Evolutionary conservation across 2,113 vertebrate genomes (phyloP), one percentile per base, ranked within the genome.

Genomic region (Cebidichthys violaceus): DNA sequence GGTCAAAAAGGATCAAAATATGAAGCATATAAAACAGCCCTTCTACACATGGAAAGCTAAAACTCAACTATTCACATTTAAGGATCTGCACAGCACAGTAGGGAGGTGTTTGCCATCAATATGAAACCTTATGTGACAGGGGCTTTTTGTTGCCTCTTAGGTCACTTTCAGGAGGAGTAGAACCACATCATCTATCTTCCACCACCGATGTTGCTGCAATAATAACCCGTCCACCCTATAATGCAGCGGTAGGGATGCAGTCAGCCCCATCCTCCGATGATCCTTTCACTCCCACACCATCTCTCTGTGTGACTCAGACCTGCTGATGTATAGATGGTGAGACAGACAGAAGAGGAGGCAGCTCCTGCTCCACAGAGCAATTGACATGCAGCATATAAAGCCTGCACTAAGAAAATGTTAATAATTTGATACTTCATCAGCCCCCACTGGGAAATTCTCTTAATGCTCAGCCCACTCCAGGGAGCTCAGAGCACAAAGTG

Each of bases 241-340:
- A 89, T 85, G 81, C 86, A 88, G 81, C 88, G 84, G 85, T 82
- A 78, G 54, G 77, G 61, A 90, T 83, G 72, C 80, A 88, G 81
- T 82, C 66, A 86, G 77, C 41, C 87, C 72, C 79, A 84, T 82
- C 70, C 59, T 74, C 61, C 85, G 69, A 76, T 86, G 81, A 91
- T 91, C 79, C 86, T 74, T 86, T 84, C 85, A 80, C 88, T 93
- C 91, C 90, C 79, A 93, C 91, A 85, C 81, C 18, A 70, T 67
- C 67, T 81, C 79, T 69, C 35, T 75, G 65, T 80, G 87, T 93
- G 92, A 92, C 83, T 93, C 93, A 93, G 86, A 86, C 70, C 84
- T 87, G 88, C 90, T 91, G 83, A 93, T 90, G 86, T 93, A 90
- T 88, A 73, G 81, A 85, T 85, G 88, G 79, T 86, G 79, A 90